phyloP scores from a whole-genome alignment of 1,140 invertebrate species.

The Camponotus pennsylvanicus region DNA sequence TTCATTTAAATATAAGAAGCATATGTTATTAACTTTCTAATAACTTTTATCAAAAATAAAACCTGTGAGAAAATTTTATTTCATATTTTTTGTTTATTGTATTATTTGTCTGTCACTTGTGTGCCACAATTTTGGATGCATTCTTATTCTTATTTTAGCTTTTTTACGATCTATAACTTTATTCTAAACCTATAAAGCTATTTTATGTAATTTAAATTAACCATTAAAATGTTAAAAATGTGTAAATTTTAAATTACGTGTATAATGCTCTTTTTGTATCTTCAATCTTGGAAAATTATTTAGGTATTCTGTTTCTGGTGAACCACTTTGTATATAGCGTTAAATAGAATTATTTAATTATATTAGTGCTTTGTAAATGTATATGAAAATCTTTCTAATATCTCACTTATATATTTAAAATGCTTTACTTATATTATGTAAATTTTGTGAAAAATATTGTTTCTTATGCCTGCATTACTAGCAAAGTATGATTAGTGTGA shows the following conservation, averaged over 20 bases:
- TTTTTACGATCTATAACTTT: too few relatives aligned
- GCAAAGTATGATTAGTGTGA: neutral
- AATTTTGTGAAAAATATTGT: slow-evolving; percentile 16
- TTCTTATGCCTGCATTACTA: neutral
- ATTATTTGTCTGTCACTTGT: too few relatives aligned
- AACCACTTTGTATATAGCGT: slow-evolving; percentile 15
- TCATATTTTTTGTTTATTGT: too few relatives aligned
- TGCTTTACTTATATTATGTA: slow-evolving; percentile 27
- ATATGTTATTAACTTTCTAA: too few relatives aligned
- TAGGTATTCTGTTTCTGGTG: slow-evolving; percentile 28
- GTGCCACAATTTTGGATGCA: too few relatives aligned
- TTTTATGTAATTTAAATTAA: slow-evolving; percentile 18
- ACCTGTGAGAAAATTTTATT: too few relatives aligned
- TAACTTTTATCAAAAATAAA: too few relatives aligned
- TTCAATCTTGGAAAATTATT: slow-evolving; percentile 22
- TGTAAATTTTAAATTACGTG: neutral
- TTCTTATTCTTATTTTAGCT: too few relatives aligned
- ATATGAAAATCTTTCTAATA: neutral
- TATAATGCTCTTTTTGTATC: neutral
- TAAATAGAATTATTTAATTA: slow-evolving; percentile 50
- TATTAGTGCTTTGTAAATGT: slow-evolving; percentile 40
- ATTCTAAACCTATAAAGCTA: neutral
- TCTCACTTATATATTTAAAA: slow-evolving; percentile 16
- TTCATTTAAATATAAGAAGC: too few relatives aligned
- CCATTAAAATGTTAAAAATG: neutral